Base-by-base conservation (phyloP, 2,888 invertebrate genomes). In the Aelia acuminata region DNA sequence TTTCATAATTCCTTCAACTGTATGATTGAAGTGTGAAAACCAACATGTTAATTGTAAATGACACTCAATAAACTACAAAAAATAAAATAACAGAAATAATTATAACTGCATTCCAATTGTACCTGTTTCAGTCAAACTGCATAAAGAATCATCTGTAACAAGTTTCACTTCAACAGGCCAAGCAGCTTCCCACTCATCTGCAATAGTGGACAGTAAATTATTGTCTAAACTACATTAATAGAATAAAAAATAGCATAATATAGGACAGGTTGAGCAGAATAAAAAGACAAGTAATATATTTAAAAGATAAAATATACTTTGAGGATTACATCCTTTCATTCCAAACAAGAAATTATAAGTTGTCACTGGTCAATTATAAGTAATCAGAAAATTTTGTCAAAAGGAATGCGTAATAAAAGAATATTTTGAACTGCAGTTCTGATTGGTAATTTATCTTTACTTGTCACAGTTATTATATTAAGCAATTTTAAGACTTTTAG, bases 161-260 rank as follows among this genome's bases (percentile, higher is more conserved):
- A 85, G 49, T 85, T 85, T 53, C 35, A 85, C 85, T 85, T 85
- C 85, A 35, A 85, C 50, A 85, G 85, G 85, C 85, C 85, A 85
- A 53, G 39, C 39, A 85, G 80, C 43, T 80, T 80, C 80, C 80
- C 53, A 85, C 18, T 85, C 85, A 53, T 85, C 85, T 85, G 50
- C 11, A 85, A 53, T 70, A 70, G 63, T 35, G 35, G 35, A 70
- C 35, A 35, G 31, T 20, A 70, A 31, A 18, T 70, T 70, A 70
- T 18, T 18, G 35, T 31, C 3, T 20, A 63, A 8, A 15, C n/a
- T 63, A 15, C 26, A 8, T n/a, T n/a, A 53, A 53, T 10, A 10
- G n/a, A 53, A 53, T 53, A n/a, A 53, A 4, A 53, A 1, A 53
- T 53, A 4, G 22, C 10, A n/a, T n/a, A n/a, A 53, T 7, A 53